Conservation (phyloP, 2,797 vertebrate genomes). For the Falco berigora region DNA sequence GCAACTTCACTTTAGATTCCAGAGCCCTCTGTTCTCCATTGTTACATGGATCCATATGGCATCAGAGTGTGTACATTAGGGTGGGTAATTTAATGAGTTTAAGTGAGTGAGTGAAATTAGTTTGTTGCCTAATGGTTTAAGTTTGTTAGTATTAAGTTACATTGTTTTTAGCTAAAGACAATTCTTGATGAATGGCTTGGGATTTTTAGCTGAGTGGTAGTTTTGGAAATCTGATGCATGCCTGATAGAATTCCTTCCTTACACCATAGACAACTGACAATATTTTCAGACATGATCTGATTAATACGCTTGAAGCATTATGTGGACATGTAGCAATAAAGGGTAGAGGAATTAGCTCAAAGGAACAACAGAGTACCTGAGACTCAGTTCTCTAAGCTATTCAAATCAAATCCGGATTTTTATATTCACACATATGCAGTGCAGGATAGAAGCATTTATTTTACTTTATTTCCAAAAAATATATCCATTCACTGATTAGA, state of each 20-base stretch:
- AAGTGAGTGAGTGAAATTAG: not conserved
- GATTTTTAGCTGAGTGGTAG: constrained; percentile 33
- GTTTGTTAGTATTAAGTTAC: constrained; percentile 41
- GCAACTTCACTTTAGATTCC: not conserved
- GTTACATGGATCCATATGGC: not conserved
- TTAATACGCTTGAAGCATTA: not conserved
- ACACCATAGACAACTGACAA: not conserved
- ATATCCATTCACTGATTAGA: not conserved
- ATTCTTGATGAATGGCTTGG: constrained; percentile 28
- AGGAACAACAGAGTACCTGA: not conserved
- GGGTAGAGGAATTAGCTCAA: not conserved
- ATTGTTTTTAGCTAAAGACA: constrained; percentile 49
- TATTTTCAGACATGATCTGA: constrained; percentile 20
- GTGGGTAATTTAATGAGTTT: not conserved
- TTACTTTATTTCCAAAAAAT: not conserved
- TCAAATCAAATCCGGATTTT: not conserved
- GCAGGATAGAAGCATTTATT: not conserved
- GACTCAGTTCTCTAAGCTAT: not conserved
- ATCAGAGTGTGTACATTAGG: not conserved
- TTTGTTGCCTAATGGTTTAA: constrained; percentile 47
- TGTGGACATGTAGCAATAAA: not conserved
- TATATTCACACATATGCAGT: not conserved
- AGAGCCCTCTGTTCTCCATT: not conserved
- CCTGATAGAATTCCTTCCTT: not conserved
- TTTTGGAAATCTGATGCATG: constrained; percentile 30